Base-by-base conservation (phyloP, 2,888 invertebrate species). In the Branchellion lobata region DNA sequence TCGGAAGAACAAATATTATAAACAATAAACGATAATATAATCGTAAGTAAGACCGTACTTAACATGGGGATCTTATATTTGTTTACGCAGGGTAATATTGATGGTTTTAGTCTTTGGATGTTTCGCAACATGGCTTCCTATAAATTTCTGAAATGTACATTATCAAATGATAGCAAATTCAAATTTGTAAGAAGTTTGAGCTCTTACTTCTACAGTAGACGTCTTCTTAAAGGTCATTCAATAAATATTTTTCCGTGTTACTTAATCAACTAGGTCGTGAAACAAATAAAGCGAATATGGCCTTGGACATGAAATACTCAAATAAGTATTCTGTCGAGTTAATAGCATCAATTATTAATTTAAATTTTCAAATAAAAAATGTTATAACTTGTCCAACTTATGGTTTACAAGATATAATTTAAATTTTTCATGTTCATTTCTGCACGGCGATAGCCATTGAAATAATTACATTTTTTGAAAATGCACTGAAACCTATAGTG, bases 81-180 rank as follows among this genome's bases (percentile, higher is more conserved):
- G 61, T 57, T 57, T 57, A 57, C 61, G 5, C 3, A 24, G n/a
- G n/a, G 21, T 18, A 57, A 14, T 57, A 5, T 57, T 3, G 5
- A 24, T 57, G 61, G 3, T 24, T 57, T 57, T 57, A 57, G 21
- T 57, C 61, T 57, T 57, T 57, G 61, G 61, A 57, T 24, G 61
- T n/a, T 57, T 57, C 61, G n/a, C 21, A 57, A 57, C 61, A 57
- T 57, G 61, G 61, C 61, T 8, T 57, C 61, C 24, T 57, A 14
- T 24, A 57, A 24, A 18, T 18, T 57, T 57, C 21, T 57, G 21
- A 18, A 57, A 24, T 24, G 5, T 57, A 14, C 61, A 18, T 24
- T 57, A 18, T 3, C 61, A 24, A 57, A 57, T 14, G 8, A 14
- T 57, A 8, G 14, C 14, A 57, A 57, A 57, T 57, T 18, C 5